Evolutionary conservation across 2,113 vertebrate genomes (phyloP), one percentile per base, ranked within the genome.

Genomic region (Brachionichthys hirsutus): DNA sequence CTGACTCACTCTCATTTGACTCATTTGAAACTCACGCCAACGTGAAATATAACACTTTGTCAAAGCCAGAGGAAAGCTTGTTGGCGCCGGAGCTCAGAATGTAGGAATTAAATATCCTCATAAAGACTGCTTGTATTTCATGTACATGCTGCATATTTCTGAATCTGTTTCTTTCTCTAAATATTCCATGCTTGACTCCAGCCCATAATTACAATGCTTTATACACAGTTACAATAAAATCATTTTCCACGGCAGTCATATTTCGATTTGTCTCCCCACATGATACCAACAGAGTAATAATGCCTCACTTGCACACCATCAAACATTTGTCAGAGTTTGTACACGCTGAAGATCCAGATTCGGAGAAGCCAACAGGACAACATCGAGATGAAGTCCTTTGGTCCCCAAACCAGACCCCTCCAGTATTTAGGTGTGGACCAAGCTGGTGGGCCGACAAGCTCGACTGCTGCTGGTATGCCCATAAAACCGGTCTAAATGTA

Each of bases 1-100:
- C 79, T 73, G 75, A 70, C 82, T 70, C 41, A 17, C 77, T 80
- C 85, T 85, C 81, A 87, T 91, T 82, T 84, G 81, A 86, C 84
- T 80, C 24, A 30, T 30, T 30, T 8, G 81, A 82, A 85, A 79
- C 40, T 65, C 71, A 72, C 72, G 71, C 68, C 78, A 80, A 77
- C 49, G 20, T 86, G 75, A 88, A 87, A 80, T 86, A 84, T 83
- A 79, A 79, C 20, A 53, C 70, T 78, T 85, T 80, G 78, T 80
- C 58, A 77, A 82, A 85, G 60, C 67, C 70, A 71, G 71, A 67
- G 60, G 48, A 55, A n/a, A 57, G 53, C 67, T 1, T 1, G 43
- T 42, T 62, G 55, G 60, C 65, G 60, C 14, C n/a, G 9, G 58
- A 62, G 78, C 78, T 42, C 62, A 64, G 64, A 81, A 76, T 72